These are phyloP conservation scores for Cairina moschata DNA, from an alignment of 2,113 vertebrate species.

Conservation along the genomic window DNA sequence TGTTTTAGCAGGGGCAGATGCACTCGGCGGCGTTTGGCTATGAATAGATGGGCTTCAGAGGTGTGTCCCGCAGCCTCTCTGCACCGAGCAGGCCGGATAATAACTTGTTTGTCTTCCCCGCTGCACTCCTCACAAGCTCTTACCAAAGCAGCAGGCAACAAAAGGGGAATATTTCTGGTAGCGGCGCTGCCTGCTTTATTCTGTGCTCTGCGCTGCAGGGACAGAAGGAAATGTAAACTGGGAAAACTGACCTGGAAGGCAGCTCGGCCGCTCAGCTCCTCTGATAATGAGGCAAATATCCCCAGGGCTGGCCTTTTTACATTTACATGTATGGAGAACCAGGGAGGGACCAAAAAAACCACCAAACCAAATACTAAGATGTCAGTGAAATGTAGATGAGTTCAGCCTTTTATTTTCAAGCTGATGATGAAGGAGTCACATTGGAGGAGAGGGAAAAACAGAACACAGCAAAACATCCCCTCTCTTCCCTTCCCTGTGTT, in stretches of 20 bases:
- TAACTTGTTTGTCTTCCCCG: not conserved
- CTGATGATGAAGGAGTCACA: not conserved
- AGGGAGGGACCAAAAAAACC: not conserved
- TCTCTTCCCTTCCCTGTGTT: not conserved
- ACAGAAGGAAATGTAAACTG: not conserved
- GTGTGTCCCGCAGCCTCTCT: not conserved
- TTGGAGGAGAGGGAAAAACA: not conserved
- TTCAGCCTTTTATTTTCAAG: not conserved
- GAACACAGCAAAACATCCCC: not conserved
- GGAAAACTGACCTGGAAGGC: not conserved
- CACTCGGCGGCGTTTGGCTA: rapidly evolving
- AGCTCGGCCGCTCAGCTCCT: not conserved
- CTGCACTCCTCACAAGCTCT: not conserved
- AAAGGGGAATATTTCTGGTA: not conserved
- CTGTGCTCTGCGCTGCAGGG: not conserved
- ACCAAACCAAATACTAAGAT: not conserved
- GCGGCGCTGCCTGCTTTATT: not conserved
- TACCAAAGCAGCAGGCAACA: not conserved
- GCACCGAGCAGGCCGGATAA: not conserved
- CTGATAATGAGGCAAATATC: not conserved
- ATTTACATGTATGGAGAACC: not conserved
- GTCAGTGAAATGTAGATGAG: not conserved
- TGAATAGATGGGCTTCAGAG: not conserved
- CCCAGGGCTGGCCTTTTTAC: not conserved
- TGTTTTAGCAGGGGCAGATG: not conserved